A percentile compares a stretch with the other conserved stretches of the same genome.
Conservation (phyloP, 2,888 invertebrate genomes). For the Minunthozetes semirufus region DNA sequence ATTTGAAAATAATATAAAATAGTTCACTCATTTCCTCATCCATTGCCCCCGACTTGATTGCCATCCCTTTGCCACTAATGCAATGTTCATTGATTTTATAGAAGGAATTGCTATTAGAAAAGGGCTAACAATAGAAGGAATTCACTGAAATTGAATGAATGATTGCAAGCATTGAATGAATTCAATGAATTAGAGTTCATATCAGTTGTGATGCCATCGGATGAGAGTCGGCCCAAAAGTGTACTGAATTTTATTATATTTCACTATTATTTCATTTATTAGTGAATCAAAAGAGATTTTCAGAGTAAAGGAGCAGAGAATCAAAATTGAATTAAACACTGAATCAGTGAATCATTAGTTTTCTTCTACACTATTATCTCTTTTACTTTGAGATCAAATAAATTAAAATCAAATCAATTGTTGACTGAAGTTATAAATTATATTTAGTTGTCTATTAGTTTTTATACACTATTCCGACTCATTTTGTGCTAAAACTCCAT, state of each 20-base stretch:
- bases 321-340: background rate
- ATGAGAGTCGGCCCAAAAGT: background rate
- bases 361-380: background rate
- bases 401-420: background rate
- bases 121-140: background rate
- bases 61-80: background rate
- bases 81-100: background rate
- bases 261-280: background rate
- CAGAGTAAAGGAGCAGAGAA: background rate
- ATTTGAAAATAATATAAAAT: background rate
- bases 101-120: background rate
- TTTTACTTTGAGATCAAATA: background rate
- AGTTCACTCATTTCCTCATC: constrained; percentile 10
- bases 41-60: background rate
- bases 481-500: no score
- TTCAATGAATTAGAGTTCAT: background rate
- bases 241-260: background rate
- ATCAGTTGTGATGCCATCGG: background rate
- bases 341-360: background rate
- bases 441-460: background rate
- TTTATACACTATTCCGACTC: no score
- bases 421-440: background rate
- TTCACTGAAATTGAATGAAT: constrained; percentile 8
- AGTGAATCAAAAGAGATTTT: background rate
- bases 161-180: no score